These are phyloP conservation scores for Leiothrix lutea DNA, from an alignment of 2,113 vertebrate genomes.

Conservation along the genomic window DNA sequence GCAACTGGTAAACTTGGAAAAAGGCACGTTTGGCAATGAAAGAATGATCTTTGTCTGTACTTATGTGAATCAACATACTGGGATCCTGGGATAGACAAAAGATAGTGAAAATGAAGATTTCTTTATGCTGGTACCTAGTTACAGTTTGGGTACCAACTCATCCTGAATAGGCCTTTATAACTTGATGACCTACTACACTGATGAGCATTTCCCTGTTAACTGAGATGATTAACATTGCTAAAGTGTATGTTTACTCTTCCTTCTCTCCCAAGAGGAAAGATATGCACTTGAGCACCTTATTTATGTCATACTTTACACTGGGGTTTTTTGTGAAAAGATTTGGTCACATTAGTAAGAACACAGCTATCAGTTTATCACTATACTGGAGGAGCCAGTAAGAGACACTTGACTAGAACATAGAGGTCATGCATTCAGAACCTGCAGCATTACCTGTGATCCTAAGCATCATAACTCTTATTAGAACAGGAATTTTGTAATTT, in stretches of 20 bases:
- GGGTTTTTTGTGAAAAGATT: background rate
- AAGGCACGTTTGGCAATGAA: background rate
- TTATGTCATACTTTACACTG: background rate
- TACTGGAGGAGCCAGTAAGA: background rate
- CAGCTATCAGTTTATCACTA: background rate
- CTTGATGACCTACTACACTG: background rate
- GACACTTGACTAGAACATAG: background rate
- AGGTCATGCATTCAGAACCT: background rate
- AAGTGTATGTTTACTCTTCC: background rate
- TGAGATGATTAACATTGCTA: background rate
- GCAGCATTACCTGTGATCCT: background rate
- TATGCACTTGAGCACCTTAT: background rate
- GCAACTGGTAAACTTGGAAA: background rate
- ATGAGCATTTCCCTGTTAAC: background rate
- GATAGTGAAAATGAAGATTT: background rate
- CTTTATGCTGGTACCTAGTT: background rate
- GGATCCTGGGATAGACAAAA: background rate
- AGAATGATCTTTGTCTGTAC: background rate
- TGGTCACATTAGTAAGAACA: background rate
- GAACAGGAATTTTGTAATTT: background rate
- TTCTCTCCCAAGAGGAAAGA: background rate
- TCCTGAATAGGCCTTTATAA: background rate
- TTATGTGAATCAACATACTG: fast-evolving
- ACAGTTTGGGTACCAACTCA: background rate
- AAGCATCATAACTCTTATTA: background rate